Base-by-base conservation (phyloP, 1,140 invertebrate species). In the Akabosia matsudoensis region DNA sequence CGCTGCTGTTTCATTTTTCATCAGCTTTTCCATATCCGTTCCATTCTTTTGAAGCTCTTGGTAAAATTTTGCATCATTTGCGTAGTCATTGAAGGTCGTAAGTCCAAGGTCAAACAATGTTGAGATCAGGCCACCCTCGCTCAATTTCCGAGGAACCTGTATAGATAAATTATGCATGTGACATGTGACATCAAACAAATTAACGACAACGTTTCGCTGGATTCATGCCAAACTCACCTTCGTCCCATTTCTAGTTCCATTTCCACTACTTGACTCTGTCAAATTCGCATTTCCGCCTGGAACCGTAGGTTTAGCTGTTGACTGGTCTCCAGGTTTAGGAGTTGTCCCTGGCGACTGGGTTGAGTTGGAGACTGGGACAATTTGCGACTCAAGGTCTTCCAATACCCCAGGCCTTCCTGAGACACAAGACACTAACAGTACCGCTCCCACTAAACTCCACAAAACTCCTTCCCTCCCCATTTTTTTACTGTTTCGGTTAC, bases 31-130 rank as follows among this genome's bases (percentile, higher is more conserved):
- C 28, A 81, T 54, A 54, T 81, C 75, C 13, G 80, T 81, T 61
- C 80, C 80, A 61, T 81, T 81, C 30, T 34, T 64, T 52, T 81
- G 31, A 33, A 81, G 70, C 28, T 81, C 80, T 67, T 75, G 67
- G 22, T 79, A 34, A 18, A 78, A 78, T 70, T 81, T 81, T 4
- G 74, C 77, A 52, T 81, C 80, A 22, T 79, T 73, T 2, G 78
- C 78, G 26, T 81, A 81, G 45, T 81, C 80, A 1, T 72, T 79
- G 13, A 81, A 54, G n/a, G 24, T 22, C 18, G 74, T 75, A 1
- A 81, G 52, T 14, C 75, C 77, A 22, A 79, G 33, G 45, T 56
- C 73, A 33, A 81, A 79, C 7, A 81, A 18, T 2, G 74, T 71
- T 54, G 77, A 79, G 26, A 81, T 70, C 0, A 81, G 33, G 10